These are phyloP conservation scores for Hofmannophila pseudospretella DNA, from an alignment of 2,888 invertebrate genomes.

Conservation along the genomic window DNA sequence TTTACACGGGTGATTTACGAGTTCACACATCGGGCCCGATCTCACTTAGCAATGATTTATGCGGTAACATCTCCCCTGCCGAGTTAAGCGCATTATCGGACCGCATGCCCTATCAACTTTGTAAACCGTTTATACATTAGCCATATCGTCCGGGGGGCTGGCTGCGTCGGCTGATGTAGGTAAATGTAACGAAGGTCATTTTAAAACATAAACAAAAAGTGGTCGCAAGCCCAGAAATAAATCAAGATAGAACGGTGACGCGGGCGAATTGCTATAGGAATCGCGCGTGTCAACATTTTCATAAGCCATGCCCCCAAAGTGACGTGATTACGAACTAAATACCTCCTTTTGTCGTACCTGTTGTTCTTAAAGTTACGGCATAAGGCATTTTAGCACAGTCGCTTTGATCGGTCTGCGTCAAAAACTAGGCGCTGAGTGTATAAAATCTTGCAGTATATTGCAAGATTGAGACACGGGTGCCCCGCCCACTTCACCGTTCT, in stretches of 20 bases:
- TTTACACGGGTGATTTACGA: slow-evolving; percentile 73
- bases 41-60: slow-evolving; percentile 76
- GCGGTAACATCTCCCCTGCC: slow-evolving; percentile 62
- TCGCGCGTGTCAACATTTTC: too few species aligned
- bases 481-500: too few species aligned
- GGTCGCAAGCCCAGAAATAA: too few species aligned
- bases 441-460: too few species aligned
- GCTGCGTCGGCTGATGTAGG: not conserved
- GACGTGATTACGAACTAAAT: too few species aligned
- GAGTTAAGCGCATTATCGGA: slow-evolving; percentile 70
- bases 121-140: slow-evolving; percentile 49
- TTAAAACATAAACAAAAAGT: slow-evolving; percentile 7
- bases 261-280: not conserved
- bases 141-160: slow-evolving; percentile 18
- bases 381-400: too few species aligned
- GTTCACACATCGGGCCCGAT: slow-evolving; percentile 72
- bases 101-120: slow-evolving; percentile 66
- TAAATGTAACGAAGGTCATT: not conserved
- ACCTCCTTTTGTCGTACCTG: too few species aligned
- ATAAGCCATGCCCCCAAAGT: too few species aligned
- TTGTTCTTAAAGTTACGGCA: too few species aligned
- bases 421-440: too few species aligned
- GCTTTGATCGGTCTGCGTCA: too few species aligned
- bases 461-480: too few species aligned
- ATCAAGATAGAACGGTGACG: not conserved